Conservation (phyloP, 2,888 invertebrate species). For the Rapana venosa region DNA sequence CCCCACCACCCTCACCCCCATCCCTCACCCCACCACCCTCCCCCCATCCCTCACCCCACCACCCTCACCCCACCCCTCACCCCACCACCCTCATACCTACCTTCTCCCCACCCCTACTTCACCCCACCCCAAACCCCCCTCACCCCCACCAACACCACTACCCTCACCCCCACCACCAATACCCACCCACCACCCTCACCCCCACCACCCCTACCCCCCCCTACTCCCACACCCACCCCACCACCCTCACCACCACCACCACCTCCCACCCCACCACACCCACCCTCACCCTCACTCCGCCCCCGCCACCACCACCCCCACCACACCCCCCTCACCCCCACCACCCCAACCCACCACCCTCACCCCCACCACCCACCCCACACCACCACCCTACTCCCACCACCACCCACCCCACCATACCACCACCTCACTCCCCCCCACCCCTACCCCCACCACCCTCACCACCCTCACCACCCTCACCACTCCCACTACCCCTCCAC, state of each 20-base stretch:
- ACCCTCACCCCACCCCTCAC: no score
- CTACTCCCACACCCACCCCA: not conserved
- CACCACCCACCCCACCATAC: no score
- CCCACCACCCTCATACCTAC: no score
- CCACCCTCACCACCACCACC: no score
- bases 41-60: no score
- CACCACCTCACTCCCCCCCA: not conserved
- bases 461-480: no score
- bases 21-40: no score
- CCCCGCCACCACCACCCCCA: not conserved
- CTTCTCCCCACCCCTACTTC: no score
- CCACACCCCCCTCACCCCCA: no score
- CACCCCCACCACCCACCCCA: not conserved
- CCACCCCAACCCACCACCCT: no score
- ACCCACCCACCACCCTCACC: not conserved
- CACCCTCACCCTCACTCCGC: not conserved
- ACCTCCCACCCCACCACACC: not conserved
- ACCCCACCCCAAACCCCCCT: not conserved
- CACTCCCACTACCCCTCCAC: not conserved
- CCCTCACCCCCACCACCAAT: not conserved
- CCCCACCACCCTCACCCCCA: no score
- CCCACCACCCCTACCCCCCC: not conserved
- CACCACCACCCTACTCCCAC: no score
- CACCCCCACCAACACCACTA: not conserved
- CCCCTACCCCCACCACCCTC: not conserved